A percentile compares a stretch with the other conserved stretches of the same genome.
These are phyloP conservation scores for Lypha dubia DNA, from an alignment of 2,888 invertebrate species.

Conservation along the genomic window DNA sequence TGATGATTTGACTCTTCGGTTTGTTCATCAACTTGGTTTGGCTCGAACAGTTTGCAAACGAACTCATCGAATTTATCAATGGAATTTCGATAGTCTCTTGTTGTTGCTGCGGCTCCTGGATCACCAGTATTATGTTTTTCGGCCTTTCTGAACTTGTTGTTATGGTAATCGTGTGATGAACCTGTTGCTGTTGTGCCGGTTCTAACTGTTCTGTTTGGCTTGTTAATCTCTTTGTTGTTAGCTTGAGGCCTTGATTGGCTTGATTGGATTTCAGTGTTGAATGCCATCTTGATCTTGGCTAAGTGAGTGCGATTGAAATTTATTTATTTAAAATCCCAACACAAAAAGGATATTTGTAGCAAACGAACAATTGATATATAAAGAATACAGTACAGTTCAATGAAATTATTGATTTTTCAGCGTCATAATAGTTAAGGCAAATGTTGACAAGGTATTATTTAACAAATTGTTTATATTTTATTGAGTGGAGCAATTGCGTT, in stretches of 20 bases:
- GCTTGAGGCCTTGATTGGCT: slow-evolving; percentile 79
- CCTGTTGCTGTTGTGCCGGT: slow-evolving; percentile 48
- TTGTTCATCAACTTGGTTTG: slow-evolving; percentile 62
- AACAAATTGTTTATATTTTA: slow-evolving; percentile 57
- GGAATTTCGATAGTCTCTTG: slow-evolving; percentile 59
- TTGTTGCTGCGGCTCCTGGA: slow-evolving; percentile 79
- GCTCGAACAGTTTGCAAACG: slow-evolving; percentile 4
- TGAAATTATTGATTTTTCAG: slow-evolving; percentile 26
- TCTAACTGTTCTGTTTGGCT: slow-evolving; percentile 56
- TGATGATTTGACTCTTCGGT: slow-evolving; percentile 60
- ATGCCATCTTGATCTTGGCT: slow-evolving; percentile 82
- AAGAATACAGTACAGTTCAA: slow-evolving; percentile 56
- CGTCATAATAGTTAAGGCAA: slow-evolving; percentile 53
- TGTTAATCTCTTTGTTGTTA: slow-evolving; percentile 74
- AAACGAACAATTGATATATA: slow-evolving; percentile 55
- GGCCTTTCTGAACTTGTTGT: slow-evolving; percentile 77
- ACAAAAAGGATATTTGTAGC: slow-evolving; percentile 7
- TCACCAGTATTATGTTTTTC: slow-evolving; percentile 80
- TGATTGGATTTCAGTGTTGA: slow-evolving; percentile 78
- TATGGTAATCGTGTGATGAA: slow-evolving; percentile 72
- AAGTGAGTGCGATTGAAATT: slow-evolving; percentile 23
- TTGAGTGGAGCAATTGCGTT: slow-evolving; percentile 81
- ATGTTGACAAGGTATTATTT: slow-evolving; percentile 52
- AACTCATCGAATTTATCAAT: slow-evolving; percentile 29
- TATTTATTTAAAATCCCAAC: slow-evolving; percentile 11